A percentile compares a stretch with the other conserved stretches of the same genome.
Evolutionary conservation across 2,888 invertebrate genomes (phyloP).

Genomic region (Pardosa pseudoannulata): DNA sequence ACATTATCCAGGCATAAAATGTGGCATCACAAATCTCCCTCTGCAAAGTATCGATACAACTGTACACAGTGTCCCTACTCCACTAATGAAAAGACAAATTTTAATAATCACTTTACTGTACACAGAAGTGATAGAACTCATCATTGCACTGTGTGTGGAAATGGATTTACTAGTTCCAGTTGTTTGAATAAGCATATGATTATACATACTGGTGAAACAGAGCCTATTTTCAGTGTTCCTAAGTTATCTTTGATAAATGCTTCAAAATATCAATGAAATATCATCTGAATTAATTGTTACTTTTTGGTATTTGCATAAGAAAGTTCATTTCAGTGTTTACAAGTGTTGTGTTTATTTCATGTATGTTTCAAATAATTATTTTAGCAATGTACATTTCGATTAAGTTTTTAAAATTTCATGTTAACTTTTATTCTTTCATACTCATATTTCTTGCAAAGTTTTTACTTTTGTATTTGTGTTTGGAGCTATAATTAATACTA

Average conservation of each 20-base stretch:
- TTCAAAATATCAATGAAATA: no score
- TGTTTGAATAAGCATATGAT: conserved; percentile 41
- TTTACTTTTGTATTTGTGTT: no score
- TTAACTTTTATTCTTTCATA: no score
- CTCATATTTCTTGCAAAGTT: no score
- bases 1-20: conserved; percentile 48
- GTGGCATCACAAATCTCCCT: conserved; percentile 55
- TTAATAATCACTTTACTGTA: conserved; percentile 28
- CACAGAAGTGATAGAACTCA: conserved; percentile 26
- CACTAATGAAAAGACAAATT: conserved; percentile 47
- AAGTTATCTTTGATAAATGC: neutral
- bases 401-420: no score
- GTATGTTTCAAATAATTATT: no score
- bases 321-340: no score
- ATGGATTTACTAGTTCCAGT: conserved; percentile 47
- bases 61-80: conserved; percentile 47
- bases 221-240: neutral
- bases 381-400: no score
- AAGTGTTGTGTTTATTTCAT: no score
- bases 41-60: conserved; percentile 31
- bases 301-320: no score
- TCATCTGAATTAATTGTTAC: no score
- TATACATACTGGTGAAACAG: conserved; percentile 48
- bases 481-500: no score
- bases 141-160: conserved; percentile 44